These are phyloP conservation scores for Lochmaea capreae DNA, from an alignment of 2,888 invertebrate genomes.

Conservation along the genomic window DNA sequence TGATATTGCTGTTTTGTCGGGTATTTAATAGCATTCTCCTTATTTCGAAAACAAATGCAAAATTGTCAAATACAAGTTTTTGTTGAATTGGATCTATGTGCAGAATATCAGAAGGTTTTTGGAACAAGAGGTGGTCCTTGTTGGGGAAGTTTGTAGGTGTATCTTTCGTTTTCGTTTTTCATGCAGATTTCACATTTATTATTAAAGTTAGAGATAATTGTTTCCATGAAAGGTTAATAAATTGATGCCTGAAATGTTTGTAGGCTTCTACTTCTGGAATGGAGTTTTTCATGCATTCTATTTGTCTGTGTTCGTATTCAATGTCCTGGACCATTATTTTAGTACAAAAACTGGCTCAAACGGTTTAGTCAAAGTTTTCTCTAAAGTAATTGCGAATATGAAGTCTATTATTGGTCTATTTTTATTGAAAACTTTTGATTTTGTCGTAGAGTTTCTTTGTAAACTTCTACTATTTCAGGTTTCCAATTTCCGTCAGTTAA, in stretches of 20 bases:
- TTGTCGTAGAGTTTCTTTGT: background rate
- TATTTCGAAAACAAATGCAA: background rate
- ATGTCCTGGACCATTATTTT: background rate
- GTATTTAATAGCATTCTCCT: background rate
- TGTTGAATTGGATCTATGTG: slow-evolving; percentile 12
- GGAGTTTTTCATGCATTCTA: too few species aligned
- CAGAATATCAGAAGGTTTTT: slow-evolving; percentile 14
- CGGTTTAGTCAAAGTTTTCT: slow-evolving; percentile 35
- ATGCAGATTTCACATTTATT: slow-evolving; percentile 3
- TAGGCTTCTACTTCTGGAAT: slow-evolving; percentile 16
- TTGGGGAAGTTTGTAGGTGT: slow-evolving; percentile 1
- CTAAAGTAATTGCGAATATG: slow-evolving; percentile 17
- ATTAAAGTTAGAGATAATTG: slow-evolving; percentile 6
- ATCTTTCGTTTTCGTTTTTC: slow-evolving; percentile 11
- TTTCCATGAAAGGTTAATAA: slow-evolving; percentile 59
- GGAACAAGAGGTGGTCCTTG: slow-evolving; percentile 4
- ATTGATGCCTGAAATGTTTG: slow-evolving; percentile 69
- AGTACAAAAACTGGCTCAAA: slow-evolving; percentile 34
- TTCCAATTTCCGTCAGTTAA: slow-evolving; percentile 1
- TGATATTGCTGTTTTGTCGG: too few species aligned
- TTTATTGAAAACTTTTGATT: slow-evolving; percentile 2
- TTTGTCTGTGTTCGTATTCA: background rate
- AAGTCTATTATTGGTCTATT: background rate
- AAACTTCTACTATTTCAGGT: background rate
- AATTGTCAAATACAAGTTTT: slow-evolving; percentile 4